Evolutionary conservation across 2,797 vertebrate species (phyloP).

Genomic region (Brotula barbata): DNA sequence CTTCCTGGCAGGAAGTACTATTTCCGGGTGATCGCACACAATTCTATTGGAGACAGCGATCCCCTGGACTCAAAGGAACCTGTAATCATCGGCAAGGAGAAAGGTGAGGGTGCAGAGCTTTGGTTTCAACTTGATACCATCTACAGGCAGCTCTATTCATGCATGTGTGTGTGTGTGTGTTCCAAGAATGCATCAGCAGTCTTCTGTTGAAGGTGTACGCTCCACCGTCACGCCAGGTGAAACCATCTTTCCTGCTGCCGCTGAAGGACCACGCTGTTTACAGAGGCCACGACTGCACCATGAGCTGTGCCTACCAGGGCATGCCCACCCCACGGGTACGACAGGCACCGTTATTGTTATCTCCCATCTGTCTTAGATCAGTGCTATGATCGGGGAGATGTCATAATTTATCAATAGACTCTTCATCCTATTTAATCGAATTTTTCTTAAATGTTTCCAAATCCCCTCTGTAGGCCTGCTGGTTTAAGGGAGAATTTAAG

Average conservation of each 20-base stretch:
- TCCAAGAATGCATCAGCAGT: conserved; percentile 48
- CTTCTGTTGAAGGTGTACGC: conserved; percentile 53
- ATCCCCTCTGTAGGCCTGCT: conserved; percentile 44
- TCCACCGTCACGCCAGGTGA: conserved; percentile 51
- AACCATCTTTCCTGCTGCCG: conserved; percentile 64
- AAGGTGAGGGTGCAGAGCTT: conserved; percentile 26
- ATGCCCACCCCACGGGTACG: conserved; percentile 53
- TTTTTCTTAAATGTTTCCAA: neutral
- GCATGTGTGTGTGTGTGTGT: neutral
- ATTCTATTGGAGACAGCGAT: conserved; percentile 66
- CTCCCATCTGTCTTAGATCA: too few species aligned
- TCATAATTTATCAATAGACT: too few species aligned
- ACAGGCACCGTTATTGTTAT: neutral
- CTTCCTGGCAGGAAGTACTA: conserved; percentile 77
- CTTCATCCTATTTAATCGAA: too few species aligned
- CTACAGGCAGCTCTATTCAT: neutral
- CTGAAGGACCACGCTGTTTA: conserved; percentile 67
- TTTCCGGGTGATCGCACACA: conserved; percentile 73
- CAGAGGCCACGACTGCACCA: conserved; percentile 62
- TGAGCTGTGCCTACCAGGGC: conserved; percentile 75
- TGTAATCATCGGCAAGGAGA: conserved; percentile 70
- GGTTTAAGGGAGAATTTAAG: conserved; percentile 57
- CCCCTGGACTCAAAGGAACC: conserved; percentile 74
- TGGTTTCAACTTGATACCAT: neutral
- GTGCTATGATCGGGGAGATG: too few species aligned